A percentile compares a stretch with the other conserved stretches of the same genome.
Evolutionary conservation across 1,140 invertebrate genomes (phyloP).

Genomic region (Venturia canescens): DNA sequence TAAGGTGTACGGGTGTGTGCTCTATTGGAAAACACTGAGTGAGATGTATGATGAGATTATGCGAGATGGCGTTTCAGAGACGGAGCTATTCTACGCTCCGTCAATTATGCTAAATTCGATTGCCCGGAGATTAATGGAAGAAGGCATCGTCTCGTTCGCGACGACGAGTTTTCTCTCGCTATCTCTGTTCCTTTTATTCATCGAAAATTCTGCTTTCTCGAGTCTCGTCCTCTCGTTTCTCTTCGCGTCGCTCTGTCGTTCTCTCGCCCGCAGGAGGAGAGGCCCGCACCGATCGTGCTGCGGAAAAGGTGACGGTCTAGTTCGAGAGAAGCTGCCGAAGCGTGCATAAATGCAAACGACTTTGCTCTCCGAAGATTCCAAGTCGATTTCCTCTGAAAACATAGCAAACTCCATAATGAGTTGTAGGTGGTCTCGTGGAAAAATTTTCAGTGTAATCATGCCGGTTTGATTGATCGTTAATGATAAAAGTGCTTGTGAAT

Average conservation of each 20-base stretch:
- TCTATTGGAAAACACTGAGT: slow-evolving; percentile 75
- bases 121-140: slow-evolving; percentile 76
- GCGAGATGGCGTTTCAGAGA: slow-evolving; percentile 73
- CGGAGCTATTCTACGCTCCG: slow-evolving; percentile 75
- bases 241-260: background rate
- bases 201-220: slow-evolving; percentile 44
- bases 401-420: background rate
- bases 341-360: slow-evolving; percentile 50
- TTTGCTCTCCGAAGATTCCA: slow-evolving; percentile 35
- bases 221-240: background rate
- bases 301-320: slow-evolving; percentile 48
- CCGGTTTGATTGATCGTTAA: background rate
- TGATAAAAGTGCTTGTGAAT: slow-evolving; percentile 16
- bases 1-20: slow-evolving; percentile 57
- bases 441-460: slow-evolving; percentile 1
- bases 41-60: slow-evolving; percentile 75
- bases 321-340: slow-evolving; percentile 28
- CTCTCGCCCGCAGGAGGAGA: no score
- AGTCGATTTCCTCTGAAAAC: slow-evolving; percentile 25
- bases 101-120: slow-evolving; percentile 77
- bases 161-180: slow-evolving; percentile 54
- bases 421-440: slow-evolving; percentile 16
- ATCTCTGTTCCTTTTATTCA: slow-evolving; percentile 37
- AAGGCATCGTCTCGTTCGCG: slow-evolving; percentile 64
- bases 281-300: slow-evolving; percentile 34